Evolutionary conservation across 2,797 vertebrate species (phyloP).

Genomic region (Cuniculus paca): DNA sequence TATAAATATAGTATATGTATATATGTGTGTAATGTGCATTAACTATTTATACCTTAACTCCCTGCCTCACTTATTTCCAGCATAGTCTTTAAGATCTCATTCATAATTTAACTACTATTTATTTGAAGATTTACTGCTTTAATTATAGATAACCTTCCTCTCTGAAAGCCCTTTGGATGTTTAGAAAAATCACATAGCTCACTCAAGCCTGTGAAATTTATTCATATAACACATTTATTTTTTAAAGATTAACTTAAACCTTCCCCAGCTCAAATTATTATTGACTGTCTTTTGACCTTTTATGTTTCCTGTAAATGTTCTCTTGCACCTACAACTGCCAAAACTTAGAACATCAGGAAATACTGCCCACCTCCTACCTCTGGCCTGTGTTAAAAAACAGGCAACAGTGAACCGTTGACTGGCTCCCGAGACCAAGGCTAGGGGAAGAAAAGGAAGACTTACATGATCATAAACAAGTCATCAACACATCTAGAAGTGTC

Average conservation of each 20-base stretch:
- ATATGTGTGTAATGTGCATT: neutral
- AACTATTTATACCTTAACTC: neutral
- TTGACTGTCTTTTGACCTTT: slow-evolving; percentile 28
- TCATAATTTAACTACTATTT: slow-evolving; percentile 71
- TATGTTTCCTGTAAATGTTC: neutral
- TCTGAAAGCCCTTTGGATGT: slow-evolving; percentile 75
- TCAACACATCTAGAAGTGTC: neutral
- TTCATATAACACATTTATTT: slow-evolving; percentile 49
- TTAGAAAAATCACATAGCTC: slow-evolving; percentile 44
- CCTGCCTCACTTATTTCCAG: slow-evolving; percentile 37
- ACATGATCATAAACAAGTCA: neutral
- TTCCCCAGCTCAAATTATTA: slow-evolving; percentile 31
- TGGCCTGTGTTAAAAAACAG: neutral
- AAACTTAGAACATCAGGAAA: neutral
- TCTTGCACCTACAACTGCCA: slow-evolving; percentile 14
- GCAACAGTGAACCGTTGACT: neutral
- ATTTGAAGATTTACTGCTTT: slow-evolving; percentile 73
- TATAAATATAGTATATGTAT: neutral
- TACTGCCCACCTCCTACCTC: neutral
- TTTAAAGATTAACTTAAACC: slow-evolving; percentile 59
- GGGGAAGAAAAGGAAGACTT: neutral
- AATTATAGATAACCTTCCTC: slow-evolving; percentile 73
- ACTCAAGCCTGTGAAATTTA: slow-evolving; percentile 53
- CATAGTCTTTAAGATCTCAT: slow-evolving; percentile 64
- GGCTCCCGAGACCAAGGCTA: neutral